A percentile compares a stretch with the other conserved stretches of the same genome.
Evolutionary conservation across 2,113 vertebrate species (phyloP).

Genomic region (Clupea harengus): DNA sequence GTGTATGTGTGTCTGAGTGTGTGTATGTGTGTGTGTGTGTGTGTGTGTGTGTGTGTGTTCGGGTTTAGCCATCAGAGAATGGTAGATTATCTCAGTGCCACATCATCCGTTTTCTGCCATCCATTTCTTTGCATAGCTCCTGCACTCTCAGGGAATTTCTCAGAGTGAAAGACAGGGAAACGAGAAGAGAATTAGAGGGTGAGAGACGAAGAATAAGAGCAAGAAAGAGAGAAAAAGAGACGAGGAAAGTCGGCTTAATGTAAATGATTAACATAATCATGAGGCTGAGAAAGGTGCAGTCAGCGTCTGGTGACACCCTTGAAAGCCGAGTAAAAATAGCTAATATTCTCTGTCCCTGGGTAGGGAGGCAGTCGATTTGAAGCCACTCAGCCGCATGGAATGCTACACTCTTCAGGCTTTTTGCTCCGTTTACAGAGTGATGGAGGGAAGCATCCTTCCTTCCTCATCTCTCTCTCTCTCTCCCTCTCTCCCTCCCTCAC

Average conservation of each 20-base stretch:
- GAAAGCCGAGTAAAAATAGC: too few species aligned
- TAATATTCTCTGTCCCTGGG: not conserved
- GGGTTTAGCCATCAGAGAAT: too few species aligned
- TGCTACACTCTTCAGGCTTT: not conserved
- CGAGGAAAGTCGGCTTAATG: constrained; percentile 21
- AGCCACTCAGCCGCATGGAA: not conserved
- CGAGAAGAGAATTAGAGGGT: not conserved
- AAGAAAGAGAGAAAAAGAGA: too few species aligned
- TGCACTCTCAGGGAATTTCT: too few species aligned
- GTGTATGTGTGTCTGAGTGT: too few species aligned
- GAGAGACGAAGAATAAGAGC: not conserved
- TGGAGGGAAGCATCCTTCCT: not conserved
- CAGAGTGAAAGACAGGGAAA: not conserved
- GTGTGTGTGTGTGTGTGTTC: too few species aligned
- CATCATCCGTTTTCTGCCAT: too few species aligned
- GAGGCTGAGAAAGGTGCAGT: not conserved
- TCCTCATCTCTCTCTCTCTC: too few species aligned
- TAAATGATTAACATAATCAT: constrained; percentile 33
- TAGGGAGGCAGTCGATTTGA: not conserved
- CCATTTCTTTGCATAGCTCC: too few species aligned
- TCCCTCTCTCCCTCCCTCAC: not conserved
- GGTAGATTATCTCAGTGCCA: too few species aligned
- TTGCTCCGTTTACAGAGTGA: not conserved
- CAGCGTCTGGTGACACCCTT: too few species aligned
- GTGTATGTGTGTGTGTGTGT: too few species aligned